Conservation (phyloP, 2,113 vertebrate genomes). For the Balaenoptera acutorostrata region DNA sequence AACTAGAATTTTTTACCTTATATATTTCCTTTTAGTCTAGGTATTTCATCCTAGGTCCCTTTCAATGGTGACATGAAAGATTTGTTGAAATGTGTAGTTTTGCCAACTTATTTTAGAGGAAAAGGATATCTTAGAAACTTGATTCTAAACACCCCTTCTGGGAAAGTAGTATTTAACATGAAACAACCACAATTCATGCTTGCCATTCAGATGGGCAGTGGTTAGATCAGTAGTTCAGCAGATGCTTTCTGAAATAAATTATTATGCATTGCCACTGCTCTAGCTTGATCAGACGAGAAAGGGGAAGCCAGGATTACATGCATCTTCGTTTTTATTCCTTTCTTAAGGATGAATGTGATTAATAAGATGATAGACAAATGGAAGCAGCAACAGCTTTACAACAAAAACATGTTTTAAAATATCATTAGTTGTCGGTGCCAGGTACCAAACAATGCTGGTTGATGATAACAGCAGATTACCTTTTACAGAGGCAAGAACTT, state of each 20-base stretch:
- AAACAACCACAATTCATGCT: neutral
- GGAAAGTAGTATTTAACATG: constrained; percentile 32
- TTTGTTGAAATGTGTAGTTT: neutral
- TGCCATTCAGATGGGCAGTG: neutral
- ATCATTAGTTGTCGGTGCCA: neutral
- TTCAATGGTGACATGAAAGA: neutral
- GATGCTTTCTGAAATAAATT: neutral
- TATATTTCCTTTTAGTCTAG: neutral
- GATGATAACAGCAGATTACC: neutral
- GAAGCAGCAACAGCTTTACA: neutral
- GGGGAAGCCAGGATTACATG: neutral
- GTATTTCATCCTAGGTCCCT: neutral
- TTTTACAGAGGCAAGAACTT: neutral
- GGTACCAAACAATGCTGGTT: neutral
- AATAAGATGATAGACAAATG: neutral
- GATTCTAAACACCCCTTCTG: constrained; percentile 12
- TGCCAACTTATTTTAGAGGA: neutral
- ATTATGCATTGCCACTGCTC: neutral
- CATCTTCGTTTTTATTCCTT: neutral
- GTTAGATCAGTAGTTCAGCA: neutral
- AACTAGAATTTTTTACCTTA: neutral
- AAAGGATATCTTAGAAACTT: neutral
- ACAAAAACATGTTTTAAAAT: neutral
- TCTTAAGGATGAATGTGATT: neutral
- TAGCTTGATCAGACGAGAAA: neutral